phyloP scores from a whole-genome alignment of 1,140 invertebrate species.

The Anastatus disparis region DNA sequence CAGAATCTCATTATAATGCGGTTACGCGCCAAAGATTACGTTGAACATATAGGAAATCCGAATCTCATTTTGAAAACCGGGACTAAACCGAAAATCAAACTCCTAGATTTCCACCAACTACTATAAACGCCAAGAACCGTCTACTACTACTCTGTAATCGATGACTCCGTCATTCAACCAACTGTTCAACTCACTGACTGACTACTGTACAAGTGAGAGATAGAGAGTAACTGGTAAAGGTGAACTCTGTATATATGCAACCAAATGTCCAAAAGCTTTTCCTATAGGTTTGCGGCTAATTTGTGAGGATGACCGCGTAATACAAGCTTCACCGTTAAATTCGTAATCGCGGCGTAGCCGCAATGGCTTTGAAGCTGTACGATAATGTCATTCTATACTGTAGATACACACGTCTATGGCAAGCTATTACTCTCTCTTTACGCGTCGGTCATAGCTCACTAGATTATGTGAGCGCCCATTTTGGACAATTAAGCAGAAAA shows the following conservation, averaged over 20 bases:
- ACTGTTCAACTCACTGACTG: slow-evolving; percentile 2
- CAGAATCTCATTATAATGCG: too few species aligned
- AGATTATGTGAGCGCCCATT: background rate
- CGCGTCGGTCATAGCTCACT: background rate
- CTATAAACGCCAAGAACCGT: too few species aligned
- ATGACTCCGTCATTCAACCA: background rate
- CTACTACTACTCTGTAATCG: slow-evolving; percentile 1
- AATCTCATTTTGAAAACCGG: too few species aligned
- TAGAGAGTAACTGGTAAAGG: too few species aligned
- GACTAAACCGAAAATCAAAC: too few species aligned
- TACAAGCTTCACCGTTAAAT: slow-evolving; percentile 22
- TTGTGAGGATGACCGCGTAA: slow-evolving; percentile 16
- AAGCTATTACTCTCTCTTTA: background rate
- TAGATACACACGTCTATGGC: background rate
- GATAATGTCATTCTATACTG: background rate
- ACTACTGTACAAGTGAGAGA: background rate
- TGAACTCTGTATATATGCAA: too few species aligned
- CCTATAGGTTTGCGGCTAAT: slow-evolving; percentile 24
- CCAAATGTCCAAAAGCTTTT: too few species aligned
- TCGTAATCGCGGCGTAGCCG: background rate
- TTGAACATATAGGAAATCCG: too few species aligned
- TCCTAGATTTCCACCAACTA: too few species aligned
- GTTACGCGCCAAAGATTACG: too few species aligned
- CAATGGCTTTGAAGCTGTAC: background rate
- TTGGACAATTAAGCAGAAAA: background rate